Evolutionary conservation across 30 jellyfish, hydroid and myxozoan species (phyloP), one percentile per base, ranked within the genome.

Genomic region (Chrysaora quinquecirrha): DNA sequence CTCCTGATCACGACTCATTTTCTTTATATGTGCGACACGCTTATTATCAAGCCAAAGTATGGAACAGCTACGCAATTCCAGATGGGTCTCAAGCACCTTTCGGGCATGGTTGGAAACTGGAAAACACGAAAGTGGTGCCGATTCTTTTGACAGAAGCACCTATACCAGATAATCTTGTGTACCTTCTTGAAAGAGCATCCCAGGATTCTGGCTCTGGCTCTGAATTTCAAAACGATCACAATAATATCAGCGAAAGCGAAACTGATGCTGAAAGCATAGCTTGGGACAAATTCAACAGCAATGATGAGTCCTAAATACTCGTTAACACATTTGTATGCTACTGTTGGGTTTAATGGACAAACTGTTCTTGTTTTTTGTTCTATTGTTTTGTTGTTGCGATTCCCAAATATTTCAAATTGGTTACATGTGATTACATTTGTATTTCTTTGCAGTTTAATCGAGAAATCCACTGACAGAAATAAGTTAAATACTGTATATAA

Each of bases 31-130:
- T 43, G 58, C 58, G 58, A 43, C 58, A 16, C 58, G 58, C 58
- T 6, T 6, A 43, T 43, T 43, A 43, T 43, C 58, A 43, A 16
- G 58, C 58, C 16, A 43, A 43, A 43, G 58, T 43, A 43, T 43
- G 58, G 58, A 43, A 43, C 58, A 43, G 58, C 58, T 43, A 43
- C 58, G 58, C 58, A 9, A 43, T 43, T 43, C 58, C 58, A 43
- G 58, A 43, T 43, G 58, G 58, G 58, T 16, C 58, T 16, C 58
- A 43, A 43, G 58, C 58, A 43, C 58, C 58, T 16, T 43, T 43
- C 58, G 58, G 58, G 58, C 58, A 43, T 43, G 58, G 58, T 16
- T 43, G 58, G 58, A 43, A 43, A 43, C 58, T 43, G 58, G 58
- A 43, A 43, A 43, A 43, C 58, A 16, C 58, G 58, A 43, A 43